These are phyloP conservation scores for Philhelius pedissequus DNA, from an alignment of 2,888 invertebrate species.

Conservation along the genomic window DNA sequence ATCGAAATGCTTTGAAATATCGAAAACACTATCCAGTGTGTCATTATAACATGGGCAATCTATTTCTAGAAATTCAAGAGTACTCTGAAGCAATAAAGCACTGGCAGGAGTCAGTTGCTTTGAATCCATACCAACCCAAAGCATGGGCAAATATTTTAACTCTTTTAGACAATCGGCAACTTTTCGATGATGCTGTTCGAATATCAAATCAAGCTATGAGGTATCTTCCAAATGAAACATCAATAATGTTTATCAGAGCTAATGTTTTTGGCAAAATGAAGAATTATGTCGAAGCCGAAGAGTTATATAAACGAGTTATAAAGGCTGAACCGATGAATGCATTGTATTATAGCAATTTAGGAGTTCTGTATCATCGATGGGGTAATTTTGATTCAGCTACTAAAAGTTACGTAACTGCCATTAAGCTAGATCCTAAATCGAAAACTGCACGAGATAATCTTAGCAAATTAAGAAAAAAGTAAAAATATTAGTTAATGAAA, in stretches of 20 bases:
- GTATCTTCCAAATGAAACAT: slow-evolving; percentile 86
- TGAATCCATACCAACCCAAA: slow-evolving; percentile 88
- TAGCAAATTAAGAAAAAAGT: slow-evolving; percentile 77
- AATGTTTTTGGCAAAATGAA: slow-evolving; percentile 92
- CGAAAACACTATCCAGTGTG: slow-evolving; percentile 93
- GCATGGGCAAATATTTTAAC: slow-evolving; percentile 97
- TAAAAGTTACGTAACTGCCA: slow-evolving; percentile 86
- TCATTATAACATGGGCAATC: slow-evolving; percentile 95
- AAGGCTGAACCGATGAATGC: slow-evolving; percentile 84
- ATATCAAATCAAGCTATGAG: slow-evolving; percentile 85
- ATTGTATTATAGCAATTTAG: slow-evolving; percentile 93
- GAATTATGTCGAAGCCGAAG: slow-evolving; percentile 88
- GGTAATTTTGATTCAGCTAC: slow-evolving; percentile 87
- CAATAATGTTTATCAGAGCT: slow-evolving; percentile 91
- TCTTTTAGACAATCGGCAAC: slow-evolving; percentile 88
- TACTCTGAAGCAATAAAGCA: slow-evolving; percentile 87
- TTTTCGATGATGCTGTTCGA: slow-evolving; percentile 84
- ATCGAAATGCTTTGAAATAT: slow-evolving; percentile 87
- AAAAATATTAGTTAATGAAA: not conserved
- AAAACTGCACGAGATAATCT: slow-evolving; percentile 86
- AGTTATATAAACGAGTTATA: slow-evolving; percentile 88
- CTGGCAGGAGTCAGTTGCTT: slow-evolving; percentile 90
- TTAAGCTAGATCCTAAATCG: slow-evolving; percentile 85
- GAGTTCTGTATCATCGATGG: slow-evolving; percentile 96
- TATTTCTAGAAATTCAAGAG: slow-evolving; percentile 90